phyloP scores from a whole-genome alignment of 2,888 invertebrate genomes.

The Hyles lineata region DNA sequence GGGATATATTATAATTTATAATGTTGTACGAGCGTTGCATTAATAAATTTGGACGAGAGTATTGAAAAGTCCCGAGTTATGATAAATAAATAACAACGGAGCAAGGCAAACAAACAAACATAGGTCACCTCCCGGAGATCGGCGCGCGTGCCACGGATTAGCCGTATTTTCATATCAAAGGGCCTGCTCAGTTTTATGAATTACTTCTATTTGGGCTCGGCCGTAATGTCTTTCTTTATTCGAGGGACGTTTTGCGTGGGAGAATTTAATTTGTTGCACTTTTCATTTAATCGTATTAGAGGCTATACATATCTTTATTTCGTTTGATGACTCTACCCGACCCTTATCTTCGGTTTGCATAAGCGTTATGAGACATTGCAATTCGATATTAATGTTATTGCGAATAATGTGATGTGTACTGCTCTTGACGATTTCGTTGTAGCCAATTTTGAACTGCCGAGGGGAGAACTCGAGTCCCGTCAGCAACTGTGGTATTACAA shows the following conservation, averaged over 20 bases:
- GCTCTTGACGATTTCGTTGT: not conserved
- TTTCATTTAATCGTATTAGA: constrained; percentile 73
- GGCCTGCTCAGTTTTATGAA: constrained; percentile 78
- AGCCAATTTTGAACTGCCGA: not conserved
- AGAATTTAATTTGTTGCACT: constrained; percentile 81
- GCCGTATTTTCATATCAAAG: constrained; percentile 83
- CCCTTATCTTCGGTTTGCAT: constrained; percentile 66
- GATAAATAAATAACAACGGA: constrained; percentile 76
- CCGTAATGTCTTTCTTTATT: constrained; percentile 76
- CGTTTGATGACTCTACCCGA: constrained; percentile 45
- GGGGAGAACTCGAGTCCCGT: not conserved
- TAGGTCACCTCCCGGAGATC: constrained; percentile 67
- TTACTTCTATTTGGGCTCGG: constrained; percentile 72
- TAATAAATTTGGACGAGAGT: constrained; percentile 72
- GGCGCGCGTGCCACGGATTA: constrained; percentile 80
- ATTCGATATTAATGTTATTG: constrained; percentile 32
- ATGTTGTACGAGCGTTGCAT: constrained; percentile 59
- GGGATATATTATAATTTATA: constrained; percentile 74
- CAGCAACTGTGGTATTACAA: not conserved
- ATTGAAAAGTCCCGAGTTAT: constrained; percentile 75
- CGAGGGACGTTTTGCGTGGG: constrained; percentile 75
- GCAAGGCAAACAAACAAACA: constrained; percentile 72
- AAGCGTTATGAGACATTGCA: constrained; percentile 38
- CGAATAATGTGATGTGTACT: constrained; percentile 7
- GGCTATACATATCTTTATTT: constrained; percentile 66